phyloP scores from a whole-genome alignment of 2,888 invertebrate genomes.

The Aphodius sticticus region DNA sequence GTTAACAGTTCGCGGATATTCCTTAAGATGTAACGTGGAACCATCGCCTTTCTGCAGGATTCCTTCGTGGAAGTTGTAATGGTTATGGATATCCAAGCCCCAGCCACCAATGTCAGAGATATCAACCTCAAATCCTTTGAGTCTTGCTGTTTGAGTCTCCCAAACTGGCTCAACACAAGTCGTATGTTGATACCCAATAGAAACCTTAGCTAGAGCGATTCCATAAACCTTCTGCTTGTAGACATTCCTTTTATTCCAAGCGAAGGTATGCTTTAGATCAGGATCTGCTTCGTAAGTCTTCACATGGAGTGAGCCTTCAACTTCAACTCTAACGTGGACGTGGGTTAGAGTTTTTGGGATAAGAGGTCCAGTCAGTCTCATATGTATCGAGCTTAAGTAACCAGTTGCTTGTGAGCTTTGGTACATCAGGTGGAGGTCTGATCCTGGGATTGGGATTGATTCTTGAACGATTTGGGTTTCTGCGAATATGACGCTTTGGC shows the following conservation, averaged over 20 bases:
- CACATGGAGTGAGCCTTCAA: conserved; percentile 91
- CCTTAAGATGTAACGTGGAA: conserved; percentile 91
- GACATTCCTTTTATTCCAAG: conserved; percentile 98
- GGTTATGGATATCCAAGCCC: conserved; percentile 98
- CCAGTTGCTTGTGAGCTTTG: conserved; percentile 95
- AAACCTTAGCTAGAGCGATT: conserved; percentile 85
- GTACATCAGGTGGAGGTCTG: conserved; percentile 92
- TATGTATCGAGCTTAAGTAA: conserved; percentile 91
- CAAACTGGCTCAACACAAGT: conserved; percentile 89
- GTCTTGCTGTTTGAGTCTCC: conserved; percentile 92
- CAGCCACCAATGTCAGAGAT: conserved; percentile 98
- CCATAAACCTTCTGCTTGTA: conserved; percentile 96
- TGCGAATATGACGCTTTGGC: conserved; percentile 84
- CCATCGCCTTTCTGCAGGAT: conserved; percentile 97
- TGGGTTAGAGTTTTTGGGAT: conserved; percentile 84
- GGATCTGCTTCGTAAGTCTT: conserved; percentile 96
- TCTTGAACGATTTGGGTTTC: conserved; percentile 98
- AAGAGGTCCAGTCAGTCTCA: conserved; percentile 82
- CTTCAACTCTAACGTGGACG: conserved; percentile 91
- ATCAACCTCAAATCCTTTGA: conserved; percentile 96
- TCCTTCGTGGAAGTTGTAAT: conserved; percentile 98
- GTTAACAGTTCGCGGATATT: conserved; percentile 88
- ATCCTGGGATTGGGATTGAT: conserved; percentile 92
- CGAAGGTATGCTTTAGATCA: conserved; percentile 92
- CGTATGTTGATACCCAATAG: conserved; percentile 94